A percentile compares a stretch with the other conserved stretches of the same genome.
Conservation (phyloP, 2,888 invertebrate species). For the Apamea monoglypha region DNA sequence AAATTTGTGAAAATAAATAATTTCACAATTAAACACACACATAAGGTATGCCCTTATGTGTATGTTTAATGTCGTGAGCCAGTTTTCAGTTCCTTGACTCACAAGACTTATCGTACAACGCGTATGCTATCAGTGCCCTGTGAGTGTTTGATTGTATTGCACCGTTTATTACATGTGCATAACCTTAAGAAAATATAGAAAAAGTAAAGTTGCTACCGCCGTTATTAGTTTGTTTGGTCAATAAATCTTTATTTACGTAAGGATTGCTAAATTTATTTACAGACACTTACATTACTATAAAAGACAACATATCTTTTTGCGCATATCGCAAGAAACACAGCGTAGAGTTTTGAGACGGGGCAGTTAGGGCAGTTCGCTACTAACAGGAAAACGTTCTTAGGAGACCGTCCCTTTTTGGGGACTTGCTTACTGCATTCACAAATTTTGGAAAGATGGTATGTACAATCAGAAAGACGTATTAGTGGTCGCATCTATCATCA, state of each 20-base stretch:
- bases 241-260: neutral
- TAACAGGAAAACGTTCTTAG: neutral
- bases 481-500: neutral
- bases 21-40: no score
- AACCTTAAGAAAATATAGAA: neutral
- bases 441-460: neutral
- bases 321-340: neutral
- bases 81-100: neutral
- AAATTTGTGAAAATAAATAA: no score
- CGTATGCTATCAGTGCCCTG: constrained; percentile 13
- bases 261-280: neutral
- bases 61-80: neutral
- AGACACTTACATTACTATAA: neutral
- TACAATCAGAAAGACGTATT: neutral
- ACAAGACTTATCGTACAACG: constrained; percentile 15
- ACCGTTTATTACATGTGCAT: neutral
- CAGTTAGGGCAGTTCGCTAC: neutral
- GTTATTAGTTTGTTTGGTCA: no score
- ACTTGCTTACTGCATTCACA: neutral
- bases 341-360: neutral
- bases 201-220: neutral
- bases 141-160: constrained; percentile 5
- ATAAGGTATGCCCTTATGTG: no score
- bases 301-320: neutral
- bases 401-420: neutral